Conservation (phyloP, 2,888 invertebrate species). For the Eristalis arbustorum region DNA sequence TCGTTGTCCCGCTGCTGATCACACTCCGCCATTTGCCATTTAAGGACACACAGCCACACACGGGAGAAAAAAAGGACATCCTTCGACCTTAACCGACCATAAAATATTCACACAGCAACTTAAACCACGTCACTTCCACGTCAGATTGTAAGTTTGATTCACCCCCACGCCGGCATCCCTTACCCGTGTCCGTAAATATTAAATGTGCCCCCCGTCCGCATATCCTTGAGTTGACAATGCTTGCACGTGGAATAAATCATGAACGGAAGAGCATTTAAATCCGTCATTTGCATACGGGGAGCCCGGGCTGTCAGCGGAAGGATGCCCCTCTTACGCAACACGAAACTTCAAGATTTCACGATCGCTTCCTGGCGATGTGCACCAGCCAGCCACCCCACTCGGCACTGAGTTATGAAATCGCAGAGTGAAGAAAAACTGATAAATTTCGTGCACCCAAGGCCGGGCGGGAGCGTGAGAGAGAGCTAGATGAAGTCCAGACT, state of each 20-base stretch:
- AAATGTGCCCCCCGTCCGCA: neutral
- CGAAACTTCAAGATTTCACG: constrained; percentile 1
- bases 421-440: neutral
- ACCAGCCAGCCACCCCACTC: neutral
- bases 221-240: neutral
- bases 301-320: neutral
- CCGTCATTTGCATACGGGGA: constrained; percentile 4
- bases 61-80: neutral
- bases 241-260: constrained; percentile 2
- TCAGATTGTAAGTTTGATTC: neutral
- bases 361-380: constrained; percentile 3
- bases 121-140: neutral
- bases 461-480: neutral
- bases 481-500: neutral
- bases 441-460: neutral
- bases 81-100: neutral
- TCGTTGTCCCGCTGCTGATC: too few relatives aligned
- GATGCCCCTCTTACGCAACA: neutral
- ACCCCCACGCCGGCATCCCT: neutral
- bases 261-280: neutral
- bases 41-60: neutral
- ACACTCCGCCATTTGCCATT: neutral
- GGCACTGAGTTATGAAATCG: neutral
- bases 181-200: constrained; percentile 1
- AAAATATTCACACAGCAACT: constrained; percentile 21